Evolutionary conservation across 1,140 invertebrate genomes (phyloP).

Genomic region (Dinothrombium tinctorium): DNA sequence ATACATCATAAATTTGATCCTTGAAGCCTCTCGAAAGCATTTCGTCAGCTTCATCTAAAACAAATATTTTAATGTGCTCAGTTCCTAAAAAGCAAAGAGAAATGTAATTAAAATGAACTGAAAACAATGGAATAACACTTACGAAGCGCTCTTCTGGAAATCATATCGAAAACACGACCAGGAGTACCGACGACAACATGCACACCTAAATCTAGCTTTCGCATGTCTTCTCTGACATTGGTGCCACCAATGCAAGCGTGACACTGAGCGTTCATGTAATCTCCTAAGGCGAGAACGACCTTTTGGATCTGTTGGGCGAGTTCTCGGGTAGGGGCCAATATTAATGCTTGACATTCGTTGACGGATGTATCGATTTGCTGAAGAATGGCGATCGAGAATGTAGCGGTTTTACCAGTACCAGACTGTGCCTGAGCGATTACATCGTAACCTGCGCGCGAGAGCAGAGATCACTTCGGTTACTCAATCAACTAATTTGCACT

Average conservation of each 20-base stretch:
- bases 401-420: constrained; percentile 97
- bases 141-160: constrained; percentile 64
- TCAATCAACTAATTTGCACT: too few species aligned
- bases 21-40: constrained; percentile 99
- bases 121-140: constrained; percentile 16
- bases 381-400: constrained; percentile 94
- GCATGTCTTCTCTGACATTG: constrained; percentile 85
- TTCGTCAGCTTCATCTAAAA: constrained; percentile 98
- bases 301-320: constrained; percentile 88
- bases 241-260: constrained; percentile 98
- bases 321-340: constrained; percentile 91
- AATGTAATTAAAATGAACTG: background rate
- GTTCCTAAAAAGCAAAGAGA: constrained; percentile 19
- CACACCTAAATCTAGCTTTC: constrained; percentile 68
- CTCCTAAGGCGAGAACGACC: constrained; percentile 88
- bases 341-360: constrained; percentile 83
- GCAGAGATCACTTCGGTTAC: too few species aligned
- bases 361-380: constrained; percentile 80
- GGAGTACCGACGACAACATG: constrained; percentile 97
- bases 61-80: constrained; percentile 80
- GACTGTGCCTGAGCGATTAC: constrained; percentile 98
- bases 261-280: constrained; percentile 71
- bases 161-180: constrained; percentile 95
- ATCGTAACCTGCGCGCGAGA: constrained; percentile 41
- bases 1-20: constrained; percentile 98